A percentile compares a stretch with the other conserved stretches of the same genome.
These are phyloP conservation scores for Caenorhabditis briggsae DNA, from an alignment of 1,140 invertebrate genomes.

Conservation along the genomic window DNA sequence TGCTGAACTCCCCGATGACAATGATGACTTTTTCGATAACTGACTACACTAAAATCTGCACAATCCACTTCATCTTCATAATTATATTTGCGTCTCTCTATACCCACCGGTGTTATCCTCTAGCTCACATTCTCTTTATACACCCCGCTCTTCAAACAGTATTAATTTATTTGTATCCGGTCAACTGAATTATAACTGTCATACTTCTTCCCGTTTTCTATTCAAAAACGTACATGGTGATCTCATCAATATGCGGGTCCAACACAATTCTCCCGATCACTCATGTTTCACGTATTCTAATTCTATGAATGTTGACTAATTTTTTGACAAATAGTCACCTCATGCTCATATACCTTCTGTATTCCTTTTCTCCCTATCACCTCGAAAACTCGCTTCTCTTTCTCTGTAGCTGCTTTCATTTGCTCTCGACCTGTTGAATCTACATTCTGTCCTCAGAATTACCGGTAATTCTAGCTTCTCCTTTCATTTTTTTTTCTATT, in stretches of 20 bases:
- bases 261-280: background rate
- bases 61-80: no score
- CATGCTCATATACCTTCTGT: background rate
- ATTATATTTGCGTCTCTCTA: no score
- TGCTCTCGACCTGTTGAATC: background rate
- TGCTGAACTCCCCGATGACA: slow-evolving; percentile 4
- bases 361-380: background rate
- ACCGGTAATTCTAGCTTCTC: slow-evolving; percentile 31
- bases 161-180: background rate
- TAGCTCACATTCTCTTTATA: background rate
- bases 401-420: background rate
- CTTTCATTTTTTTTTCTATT: background rate
- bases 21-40: background rate
- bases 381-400: background rate
- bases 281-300: background rate
- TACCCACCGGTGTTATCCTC: no score
- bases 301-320: background rate
- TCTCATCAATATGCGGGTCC: background rate
- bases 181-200: background rate
- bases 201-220: background rate
- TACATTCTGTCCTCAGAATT: background rate
- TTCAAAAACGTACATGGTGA: slow-evolving; percentile 8
- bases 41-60: no score
- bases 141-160: no score
- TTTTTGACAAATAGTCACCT: background rate